Evolutionary conservation across 2,888 invertebrate species (phyloP), one percentile per base, ranked within the genome.

Genomic region (Willowsia nigromaculata): DNA sequence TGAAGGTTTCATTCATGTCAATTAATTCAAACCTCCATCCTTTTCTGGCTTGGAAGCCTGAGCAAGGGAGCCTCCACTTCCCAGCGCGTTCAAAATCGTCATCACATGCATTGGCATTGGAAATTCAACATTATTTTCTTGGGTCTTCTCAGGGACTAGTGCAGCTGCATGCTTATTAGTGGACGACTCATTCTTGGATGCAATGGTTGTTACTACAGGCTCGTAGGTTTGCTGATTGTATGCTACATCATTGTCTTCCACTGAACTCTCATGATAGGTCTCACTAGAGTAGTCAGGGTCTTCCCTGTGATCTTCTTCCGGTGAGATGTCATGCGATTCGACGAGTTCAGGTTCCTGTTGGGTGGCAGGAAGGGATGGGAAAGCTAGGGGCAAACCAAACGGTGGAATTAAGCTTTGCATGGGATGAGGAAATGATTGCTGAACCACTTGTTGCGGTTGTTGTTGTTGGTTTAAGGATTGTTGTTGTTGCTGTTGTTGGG

Each of bases 31-130:
- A 82, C 81, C 71, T 78, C 88, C 88, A 37, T 88, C 83, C 40
- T 88, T 88, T 37, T 88, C 88, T 7, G 88, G 88, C 40, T 88
- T 88, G 22, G 76, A 25, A 9, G 88, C 88, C 22, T 88, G 88
- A 15, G 81, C 88, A 3, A 88, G 83, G 5, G 88, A 88, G 7
- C 88, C 88, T 33, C 88, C 88, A 15, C 62, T 9, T n/a, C 76
- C 88, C 33, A 88, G 47, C 1, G 78, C 76, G n/a, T 50, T 76
- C 50, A 88, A 27, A 62, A 88, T 78, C 6, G 74, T 11, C 27
- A 88, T 15, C 22, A 88, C 76, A 53, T 74, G 82, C 25, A 11
- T 4, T 2, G 88, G 88, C 27, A 88, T 56, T 1, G 33, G n/a
- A 13, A 47, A 65, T 18, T 81, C 78, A 22, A 5, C 13, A n/a